These are phyloP conservation scores for Corythoichthys haematopterus DNA, from an alignment of 2,113 vertebrate genomes.

Conservation along the genomic window DNA sequence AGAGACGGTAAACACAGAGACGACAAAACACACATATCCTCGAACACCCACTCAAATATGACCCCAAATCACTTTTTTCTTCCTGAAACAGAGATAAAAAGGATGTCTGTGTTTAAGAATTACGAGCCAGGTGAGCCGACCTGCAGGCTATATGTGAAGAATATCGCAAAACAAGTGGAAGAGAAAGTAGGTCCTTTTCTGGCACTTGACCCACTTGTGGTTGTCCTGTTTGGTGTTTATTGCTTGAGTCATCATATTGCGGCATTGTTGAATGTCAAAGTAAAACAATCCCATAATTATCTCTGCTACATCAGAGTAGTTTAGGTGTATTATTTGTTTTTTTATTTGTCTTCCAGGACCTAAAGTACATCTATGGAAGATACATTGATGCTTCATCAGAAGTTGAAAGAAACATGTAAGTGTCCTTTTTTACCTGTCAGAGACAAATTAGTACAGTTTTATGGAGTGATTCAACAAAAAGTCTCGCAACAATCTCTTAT, in stretches of 20 bases:
- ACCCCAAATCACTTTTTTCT: conserved; percentile 4
- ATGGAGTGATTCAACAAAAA: neutral
- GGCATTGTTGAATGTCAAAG: neutral
- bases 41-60: neutral
- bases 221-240: conserved; percentile 1
- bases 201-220: conserved; percentile 16
- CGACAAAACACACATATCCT: neutral
- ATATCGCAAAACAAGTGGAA: conserved; percentile 91
- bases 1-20: conserved; percentile 78
- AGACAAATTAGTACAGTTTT: neutral
- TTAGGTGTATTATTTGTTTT: neutral
- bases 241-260: conserved; percentile 4
- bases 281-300: neutral
- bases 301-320: neutral
- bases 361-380: conserved; percentile 95
- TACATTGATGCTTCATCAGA: conserved; percentile 87
- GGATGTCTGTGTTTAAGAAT: conserved; percentile 90
- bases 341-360: conserved; percentile 74
- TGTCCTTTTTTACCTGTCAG: neutral
- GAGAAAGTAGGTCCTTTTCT: conserved; percentile 80
- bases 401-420: conserved; percentile 92
- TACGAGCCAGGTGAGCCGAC: conserved; percentile 94
- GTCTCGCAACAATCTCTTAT: neutral
- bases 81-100: conserved; percentile 85
- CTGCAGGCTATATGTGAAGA: conserved; percentile 96